Evolutionary conservation across 2,888 invertebrate species (phyloP).

Genomic region (Sinelater perroti): DNA sequence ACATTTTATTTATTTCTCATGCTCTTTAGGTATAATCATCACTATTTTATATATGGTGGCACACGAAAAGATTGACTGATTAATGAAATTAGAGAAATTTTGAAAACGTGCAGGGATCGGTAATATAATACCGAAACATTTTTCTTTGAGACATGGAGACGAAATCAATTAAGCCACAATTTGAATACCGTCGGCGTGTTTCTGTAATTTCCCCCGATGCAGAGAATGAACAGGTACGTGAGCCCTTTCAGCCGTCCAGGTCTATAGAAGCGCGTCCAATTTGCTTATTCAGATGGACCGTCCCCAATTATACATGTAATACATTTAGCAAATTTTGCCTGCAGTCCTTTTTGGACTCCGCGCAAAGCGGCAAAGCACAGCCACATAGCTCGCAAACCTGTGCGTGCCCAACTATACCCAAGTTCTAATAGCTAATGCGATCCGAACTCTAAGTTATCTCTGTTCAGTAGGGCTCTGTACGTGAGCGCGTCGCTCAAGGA

Average conservation of each 20-base stretch:
- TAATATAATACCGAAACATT: too few relatives aligned
- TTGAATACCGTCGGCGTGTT: neutral
- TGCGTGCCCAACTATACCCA: constrained; percentile 35
- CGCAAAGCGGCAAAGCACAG: constrained; percentile 15
- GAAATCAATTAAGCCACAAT: neutral
- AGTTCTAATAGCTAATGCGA: constrained; percentile 37
- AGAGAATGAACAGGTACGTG: neutral
- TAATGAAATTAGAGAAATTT: too few relatives aligned
- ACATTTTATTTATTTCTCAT: too few relatives aligned
- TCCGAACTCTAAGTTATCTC: constrained; percentile 30
- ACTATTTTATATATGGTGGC: too few relatives aligned
- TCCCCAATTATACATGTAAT: constrained; percentile 4
- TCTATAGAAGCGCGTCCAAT: neutral
- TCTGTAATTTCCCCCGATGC: neutral
- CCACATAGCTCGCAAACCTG: constrained; percentile 23
- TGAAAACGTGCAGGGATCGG: too few relatives aligned
- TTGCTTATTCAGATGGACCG: neutral
- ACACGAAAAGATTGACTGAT: too few relatives aligned
- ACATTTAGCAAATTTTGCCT: constrained; percentile 21
- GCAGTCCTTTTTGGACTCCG: constrained; percentile 18
- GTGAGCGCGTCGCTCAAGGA: constrained; percentile 33
- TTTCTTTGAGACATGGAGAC: too few relatives aligned
- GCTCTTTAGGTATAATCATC: too few relatives aligned
- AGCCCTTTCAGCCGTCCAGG: constrained; percentile 2
- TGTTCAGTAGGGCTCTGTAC: constrained; percentile 28